Evolutionary conservation across 2,888 invertebrate genomes (phyloP), one percentile per base, ranked within the genome.

Genomic region (Catocala fraxini): DNA sequence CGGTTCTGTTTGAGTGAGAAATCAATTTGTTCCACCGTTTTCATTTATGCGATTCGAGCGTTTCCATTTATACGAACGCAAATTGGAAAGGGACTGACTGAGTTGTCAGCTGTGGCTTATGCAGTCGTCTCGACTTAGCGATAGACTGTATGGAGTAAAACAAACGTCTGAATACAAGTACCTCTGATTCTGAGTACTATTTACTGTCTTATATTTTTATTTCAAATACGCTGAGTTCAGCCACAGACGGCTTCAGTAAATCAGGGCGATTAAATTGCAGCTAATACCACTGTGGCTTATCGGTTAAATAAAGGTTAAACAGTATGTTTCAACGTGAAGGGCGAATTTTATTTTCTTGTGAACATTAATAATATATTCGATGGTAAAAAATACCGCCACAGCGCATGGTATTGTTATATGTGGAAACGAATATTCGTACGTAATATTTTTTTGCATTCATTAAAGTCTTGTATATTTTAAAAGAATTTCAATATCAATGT

Each of bases 11-110:
- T 90, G 90, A 91, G 90, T 91, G 92, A 91, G 92, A 92, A 93
- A 92, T 92, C 93, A 93, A 93, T 92, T 92, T 89, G 91, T 90
- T 91, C 91, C 88, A 88, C 88, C 91, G 86, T 88, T 91, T 92
- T 92, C 92, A 92, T 92, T 93, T 91, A 90, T 93, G 89, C 88
- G 89, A 90, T 89, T 87, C 88, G 84, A 89, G 88, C 88, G 84
- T 86, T 91, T 87, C 89, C 89, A 91, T 93, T 92, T 92, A 90
- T 91, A 88, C 89, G 87, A 88, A 89, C 89, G 88, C 89, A 91
- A 93, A 93, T 93, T 93, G 93, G 89, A 92, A 91, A 89, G 89
- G 90, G 91, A 89, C 91, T 85, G 87, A 86, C 89, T 87, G 86
- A 88, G 90, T 89, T 92, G 92, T 91, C 92, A 89, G 88, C 86